A percentile compares a stretch with the other conserved stretches of the same genome.
phyloP scores from a whole-genome alignment of 2,797 vertebrate genomes.

The Phrynocephalus forsythii region DNA sequence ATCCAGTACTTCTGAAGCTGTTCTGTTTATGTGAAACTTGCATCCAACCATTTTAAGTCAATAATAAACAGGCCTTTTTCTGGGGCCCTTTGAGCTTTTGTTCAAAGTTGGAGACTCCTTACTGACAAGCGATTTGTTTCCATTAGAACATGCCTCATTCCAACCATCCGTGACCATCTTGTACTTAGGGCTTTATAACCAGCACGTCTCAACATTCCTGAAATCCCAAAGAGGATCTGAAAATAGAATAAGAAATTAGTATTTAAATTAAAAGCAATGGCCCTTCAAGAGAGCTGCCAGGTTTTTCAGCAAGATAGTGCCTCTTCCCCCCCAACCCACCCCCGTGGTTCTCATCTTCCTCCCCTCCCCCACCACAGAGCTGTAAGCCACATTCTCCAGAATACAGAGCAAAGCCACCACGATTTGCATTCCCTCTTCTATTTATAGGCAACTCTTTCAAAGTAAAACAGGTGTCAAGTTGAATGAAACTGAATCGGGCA shows the following conservation, averaged over 20 bases:
- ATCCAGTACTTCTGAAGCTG: constrained; percentile 27
- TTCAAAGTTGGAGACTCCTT: constrained; percentile 67
- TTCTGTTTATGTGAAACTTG: constrained; percentile 17
- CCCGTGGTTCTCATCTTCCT: neutral
- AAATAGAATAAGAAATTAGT: constrained; percentile 81
- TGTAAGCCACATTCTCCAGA: constrained; percentile 59
- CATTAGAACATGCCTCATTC: constrained; percentile 68
- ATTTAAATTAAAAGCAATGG: constrained; percentile 79
- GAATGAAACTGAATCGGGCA: constrained; percentile 52
- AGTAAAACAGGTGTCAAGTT: constrained; percentile 68
- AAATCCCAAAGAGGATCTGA: constrained; percentile 79
- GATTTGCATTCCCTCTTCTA: constrained; percentile 52
- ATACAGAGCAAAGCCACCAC: constrained; percentile 63
- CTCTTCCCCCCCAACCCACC: constrained; percentile 38
- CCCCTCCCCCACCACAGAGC: constrained; percentile 49
- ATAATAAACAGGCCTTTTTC: constrained; percentile 59
- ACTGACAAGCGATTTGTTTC: constrained; percentile 77
- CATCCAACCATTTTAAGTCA: constrained; percentile 57
- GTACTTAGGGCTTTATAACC: constrained; percentile 72
- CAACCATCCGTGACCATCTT: constrained; percentile 73
- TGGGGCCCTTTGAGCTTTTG: constrained; percentile 66
- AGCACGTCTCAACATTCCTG: constrained; percentile 79
- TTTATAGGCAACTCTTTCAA: constrained; percentile 59
- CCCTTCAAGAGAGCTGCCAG: constrained; percentile 66
- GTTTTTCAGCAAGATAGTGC: constrained; percentile 67